phyloP scores from a whole-genome alignment of 2,888 invertebrate species.

The Carterocephalus palaemon region DNA sequence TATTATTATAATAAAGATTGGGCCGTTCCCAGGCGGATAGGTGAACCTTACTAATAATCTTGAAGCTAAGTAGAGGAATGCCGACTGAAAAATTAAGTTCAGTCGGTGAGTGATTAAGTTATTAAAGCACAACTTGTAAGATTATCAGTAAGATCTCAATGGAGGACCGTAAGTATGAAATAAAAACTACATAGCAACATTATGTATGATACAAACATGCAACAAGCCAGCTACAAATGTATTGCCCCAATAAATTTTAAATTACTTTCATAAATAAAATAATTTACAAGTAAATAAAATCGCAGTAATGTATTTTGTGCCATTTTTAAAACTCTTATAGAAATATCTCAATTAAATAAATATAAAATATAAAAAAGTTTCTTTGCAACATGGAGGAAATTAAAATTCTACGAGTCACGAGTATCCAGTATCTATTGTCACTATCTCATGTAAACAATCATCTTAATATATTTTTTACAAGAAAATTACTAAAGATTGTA shows the following conservation, averaged over 20 bases:
- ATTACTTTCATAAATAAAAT: constrained; percentile 56
- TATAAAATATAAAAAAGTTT: constrained; percentile 47
- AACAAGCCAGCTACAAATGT: constrained; percentile 37
- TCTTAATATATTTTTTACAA: constrained; percentile 69
- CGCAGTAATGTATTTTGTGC: constrained; percentile 69
- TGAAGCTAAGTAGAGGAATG: too few species aligned
- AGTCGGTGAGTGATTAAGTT: too few species aligned
- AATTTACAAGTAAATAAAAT: constrained; percentile 60
- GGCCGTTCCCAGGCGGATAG: constrained; percentile 58
- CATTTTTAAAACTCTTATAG: constrained; percentile 47
- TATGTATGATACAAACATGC: constrained; percentile 29
- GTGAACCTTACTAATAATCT: constrained; percentile 41
- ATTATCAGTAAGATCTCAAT: constrained; percentile 30
- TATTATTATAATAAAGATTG: constrained; percentile 56
- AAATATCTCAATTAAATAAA: constrained; percentile 70
- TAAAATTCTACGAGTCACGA: constrained; percentile 42
- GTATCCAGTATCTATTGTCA: constrained; percentile 41
- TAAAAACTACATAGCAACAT: constrained; percentile 32
- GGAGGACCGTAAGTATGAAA: constrained; percentile 34
- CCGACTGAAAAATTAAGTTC: too few species aligned
- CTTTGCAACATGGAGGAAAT: constrained; percentile 47
- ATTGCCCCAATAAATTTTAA: constrained; percentile 50
- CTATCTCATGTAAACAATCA: constrained; percentile 34
- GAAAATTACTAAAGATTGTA: constrained; percentile 66
- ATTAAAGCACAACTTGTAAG: constrained; percentile 1